A percentile compares a stretch with the other conserved stretches of the same genome.
These are phyloP conservation scores for Hiodon tergisus DNA, from an alignment of 2,113 vertebrate genomes.

Conservation along the genomic window DNA sequence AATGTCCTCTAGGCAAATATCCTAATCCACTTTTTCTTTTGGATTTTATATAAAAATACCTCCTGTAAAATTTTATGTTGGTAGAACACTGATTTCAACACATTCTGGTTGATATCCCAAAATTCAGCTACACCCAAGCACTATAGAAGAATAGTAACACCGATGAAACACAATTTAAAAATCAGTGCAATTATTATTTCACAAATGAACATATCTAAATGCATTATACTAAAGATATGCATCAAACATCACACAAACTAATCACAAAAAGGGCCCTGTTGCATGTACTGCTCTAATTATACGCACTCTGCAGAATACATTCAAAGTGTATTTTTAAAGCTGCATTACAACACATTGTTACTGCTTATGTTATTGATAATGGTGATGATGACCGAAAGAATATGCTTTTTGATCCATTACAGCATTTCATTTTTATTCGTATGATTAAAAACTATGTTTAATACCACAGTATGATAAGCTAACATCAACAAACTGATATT, in stretches of 20 bases:
- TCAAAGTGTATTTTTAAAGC: not conserved
- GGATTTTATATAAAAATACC: no score
- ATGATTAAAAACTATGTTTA: no score
- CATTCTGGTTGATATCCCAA: not conserved
- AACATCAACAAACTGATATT: not conserved
- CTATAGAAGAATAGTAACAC: no score
- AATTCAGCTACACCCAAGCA: not conserved
- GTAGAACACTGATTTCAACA: not conserved
- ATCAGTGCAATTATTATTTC: not conserved
- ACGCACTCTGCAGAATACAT: not conserved
- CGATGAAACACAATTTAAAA: not conserved
- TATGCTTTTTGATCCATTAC: no score
- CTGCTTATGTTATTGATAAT: no score
- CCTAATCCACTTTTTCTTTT: no score
- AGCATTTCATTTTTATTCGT: no score
- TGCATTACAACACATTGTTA: not conserved
- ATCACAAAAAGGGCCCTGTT: constrained; percentile 1
- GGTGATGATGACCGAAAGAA: no score
- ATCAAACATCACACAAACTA: not conserved
- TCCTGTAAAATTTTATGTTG: no score
- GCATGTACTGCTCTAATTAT: not conserved
- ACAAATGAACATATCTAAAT: no score
- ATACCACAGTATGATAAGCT: not conserved
- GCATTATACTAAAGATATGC: no score
- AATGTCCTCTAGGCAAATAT: no score